These are phyloP conservation scores for Anguilla japonica DNA, from an alignment of 2,113 vertebrate genomes.

Conservation along the genomic window DNA sequence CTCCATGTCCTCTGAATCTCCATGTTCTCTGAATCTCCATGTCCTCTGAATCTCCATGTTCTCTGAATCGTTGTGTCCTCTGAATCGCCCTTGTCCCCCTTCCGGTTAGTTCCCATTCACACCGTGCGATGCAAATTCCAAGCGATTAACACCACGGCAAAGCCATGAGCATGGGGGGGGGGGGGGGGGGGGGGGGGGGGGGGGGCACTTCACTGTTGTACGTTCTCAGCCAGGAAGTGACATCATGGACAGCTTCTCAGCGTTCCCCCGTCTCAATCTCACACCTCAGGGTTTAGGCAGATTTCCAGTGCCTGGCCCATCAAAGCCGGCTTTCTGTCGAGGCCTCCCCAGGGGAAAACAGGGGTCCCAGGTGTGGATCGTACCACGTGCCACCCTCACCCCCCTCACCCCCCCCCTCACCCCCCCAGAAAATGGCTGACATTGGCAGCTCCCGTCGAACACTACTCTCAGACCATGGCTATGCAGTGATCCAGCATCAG, in stretches of 20 bases:
- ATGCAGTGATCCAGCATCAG: background rate
- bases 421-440: background rate
- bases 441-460: background rate
- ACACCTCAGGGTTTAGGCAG: conserved; percentile 31
- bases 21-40: too few species aligned
- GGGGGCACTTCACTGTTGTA: conserved; percentile 31
- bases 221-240: conserved; percentile 42
- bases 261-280: background rate
- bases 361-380: conserved; percentile 43
- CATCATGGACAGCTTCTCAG: conserved; percentile 32
- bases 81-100: conserved; percentile 35
- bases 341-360: conserved; percentile 21
- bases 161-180: conserved; percentile 30
- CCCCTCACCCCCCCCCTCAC: background rate
- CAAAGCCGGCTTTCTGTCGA: conserved; percentile 31
- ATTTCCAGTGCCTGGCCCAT: conserved; percentile 37
- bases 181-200: conserved; percentile 6
- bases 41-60: too few species aligned
- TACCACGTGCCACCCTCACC: conserved; percentile 12
- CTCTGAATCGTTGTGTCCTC: background rate
- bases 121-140: conserved; percentile 33
- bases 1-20: too few species aligned
- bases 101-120: conserved; percentile 39
- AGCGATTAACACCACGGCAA: conserved; percentile 35
- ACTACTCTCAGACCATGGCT: background rate